phyloP scores from a whole-genome alignment of 2,888 invertebrate genomes.

The Bombylius major region DNA sequence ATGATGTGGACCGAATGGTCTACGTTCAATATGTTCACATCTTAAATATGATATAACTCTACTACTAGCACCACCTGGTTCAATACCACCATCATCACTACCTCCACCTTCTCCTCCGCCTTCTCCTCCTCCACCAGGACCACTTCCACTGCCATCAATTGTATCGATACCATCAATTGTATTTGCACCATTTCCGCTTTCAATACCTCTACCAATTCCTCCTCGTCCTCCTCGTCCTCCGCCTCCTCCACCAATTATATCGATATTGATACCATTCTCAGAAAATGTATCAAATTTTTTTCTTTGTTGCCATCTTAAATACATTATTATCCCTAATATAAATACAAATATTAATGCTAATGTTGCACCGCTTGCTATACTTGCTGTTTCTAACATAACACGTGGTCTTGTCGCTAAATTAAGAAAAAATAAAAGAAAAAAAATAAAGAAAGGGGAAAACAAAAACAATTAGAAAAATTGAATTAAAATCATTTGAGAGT shows the following conservation, averaged over 20 bases:
- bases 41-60: conserved; percentile 1
- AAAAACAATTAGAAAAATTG: too few species aligned
- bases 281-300: conserved; percentile 25
- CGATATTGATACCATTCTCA: conserved; percentile 18
- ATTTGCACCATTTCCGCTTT: conserved; percentile 16
- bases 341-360: conserved; percentile 47
- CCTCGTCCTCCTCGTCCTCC: too few species aligned
- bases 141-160: conserved; percentile 23
- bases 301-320: conserved; percentile 43
- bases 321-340: conserved; percentile 44
- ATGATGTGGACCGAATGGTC: conserved; percentile 36
- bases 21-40: conserved; percentile 17
- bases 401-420: conserved; percentile 47
- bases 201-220: too few species aligned
- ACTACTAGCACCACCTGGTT: conserved; percentile 19
- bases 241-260: conserved; percentile 28
- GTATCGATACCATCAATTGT: conserved; percentile 25
- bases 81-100: conserved; percentile 19
- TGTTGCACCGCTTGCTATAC: conserved; percentile 68
- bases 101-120: too few species aligned
- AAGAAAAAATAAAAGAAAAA: not conserved
- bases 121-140: too few species aligned
- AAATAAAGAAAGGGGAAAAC: not conserved
- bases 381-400: conserved; percentile 67
- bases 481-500: too few species aligned